Conservation (phyloP, 2,113 vertebrate species). For the Archocentrus centrarchus region DNA sequence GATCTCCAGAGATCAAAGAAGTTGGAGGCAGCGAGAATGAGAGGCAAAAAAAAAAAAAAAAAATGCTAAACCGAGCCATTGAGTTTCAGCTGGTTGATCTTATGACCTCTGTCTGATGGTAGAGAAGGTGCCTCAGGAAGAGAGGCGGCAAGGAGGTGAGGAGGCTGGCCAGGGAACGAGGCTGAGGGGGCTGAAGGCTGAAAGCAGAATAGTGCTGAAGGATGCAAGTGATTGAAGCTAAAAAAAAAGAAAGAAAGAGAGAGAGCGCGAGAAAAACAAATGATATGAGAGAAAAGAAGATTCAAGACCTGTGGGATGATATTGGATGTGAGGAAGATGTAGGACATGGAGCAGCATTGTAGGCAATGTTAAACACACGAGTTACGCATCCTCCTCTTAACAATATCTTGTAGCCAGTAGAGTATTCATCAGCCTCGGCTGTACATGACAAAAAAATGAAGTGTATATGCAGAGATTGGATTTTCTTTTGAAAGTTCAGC, state of each 20-base stretch:
- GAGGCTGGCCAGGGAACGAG: constrained; percentile 1
- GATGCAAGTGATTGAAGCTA: constrained; percentile 32
- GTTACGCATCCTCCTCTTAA: constrained; percentile 38
- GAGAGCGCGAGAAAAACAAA: constrained; percentile 3
- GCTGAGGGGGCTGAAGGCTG: constrained; percentile 20
- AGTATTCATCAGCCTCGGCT: constrained; percentile 24
- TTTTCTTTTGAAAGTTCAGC: constrained; percentile 32
- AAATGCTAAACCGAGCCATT: constrained; percentile 6
- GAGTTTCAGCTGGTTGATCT: constrained; percentile 54
- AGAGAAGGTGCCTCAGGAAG: constrained; percentile 55
- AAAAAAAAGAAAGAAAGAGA: not conserved
- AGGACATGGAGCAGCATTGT: constrained; percentile 26
- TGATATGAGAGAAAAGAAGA: constrained; percentile 13
- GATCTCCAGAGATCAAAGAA: constrained; percentile 66
- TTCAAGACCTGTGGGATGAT: constrained; percentile 6
- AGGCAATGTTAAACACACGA: constrained; percentile 17
- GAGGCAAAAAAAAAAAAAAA: constrained; percentile 60
- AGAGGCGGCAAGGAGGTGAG: constrained; percentile 21
- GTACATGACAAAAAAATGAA: constrained; percentile 22
- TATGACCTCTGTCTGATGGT: constrained; percentile 69
- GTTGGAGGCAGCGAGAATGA: constrained; percentile 29
- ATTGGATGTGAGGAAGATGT: constrained; percentile 12
- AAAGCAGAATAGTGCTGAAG: constrained; percentile 43
- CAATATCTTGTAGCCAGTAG: constrained; percentile 22
- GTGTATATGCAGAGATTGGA: constrained; percentile 37